Conservation (phyloP, 2,888 invertebrate genomes). For the Sinodicranocentrus sp. region DNA sequence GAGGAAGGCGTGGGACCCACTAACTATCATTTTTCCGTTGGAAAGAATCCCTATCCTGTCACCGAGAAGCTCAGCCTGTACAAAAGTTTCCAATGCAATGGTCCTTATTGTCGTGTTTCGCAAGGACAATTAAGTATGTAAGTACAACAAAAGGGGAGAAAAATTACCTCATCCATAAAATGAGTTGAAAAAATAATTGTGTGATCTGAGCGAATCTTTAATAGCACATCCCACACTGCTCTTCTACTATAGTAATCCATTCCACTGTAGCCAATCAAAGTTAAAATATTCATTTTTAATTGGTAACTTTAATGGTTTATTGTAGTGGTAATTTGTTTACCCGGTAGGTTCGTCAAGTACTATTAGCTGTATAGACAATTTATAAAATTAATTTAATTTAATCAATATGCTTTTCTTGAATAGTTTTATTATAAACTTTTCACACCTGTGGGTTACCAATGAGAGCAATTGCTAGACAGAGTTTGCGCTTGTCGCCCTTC, state of each 20-base stretch:
- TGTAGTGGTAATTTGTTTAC: slow-evolving; percentile 77
- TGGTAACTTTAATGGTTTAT: neutral
- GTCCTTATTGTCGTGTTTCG: too few relatives aligned
- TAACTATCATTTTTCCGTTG: slow-evolving; percentile 85
- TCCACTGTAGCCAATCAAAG: slow-evolving; percentile 13
- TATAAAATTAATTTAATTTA: neutral
- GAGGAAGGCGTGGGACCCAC: slow-evolving; percentile 90
- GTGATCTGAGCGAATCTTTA: slow-evolving; percentile 39
- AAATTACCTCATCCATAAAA: slow-evolving; percentile 90
- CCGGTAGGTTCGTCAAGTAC: slow-evolving; percentile 81
- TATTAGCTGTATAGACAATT: slow-evolving; percentile 71
- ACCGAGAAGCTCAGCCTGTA: slow-evolving; percentile 85
- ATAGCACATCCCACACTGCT: slow-evolving; percentile 77
- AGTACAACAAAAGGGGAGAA: neutral
- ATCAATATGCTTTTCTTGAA: neutral
- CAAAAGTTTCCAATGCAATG: neutral
- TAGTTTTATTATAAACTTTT: neutral
- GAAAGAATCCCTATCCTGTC: slow-evolving; percentile 93
- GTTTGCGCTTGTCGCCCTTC: slow-evolving; percentile 94
- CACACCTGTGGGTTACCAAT: slow-evolving; percentile 85
- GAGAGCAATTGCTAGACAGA: slow-evolving; percentile 92
- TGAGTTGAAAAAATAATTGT: slow-evolving; percentile 92
- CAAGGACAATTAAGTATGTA: neutral
- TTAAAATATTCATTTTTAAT: neutral
- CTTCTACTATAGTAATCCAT: slow-evolving; percentile 82